Evolutionary conservation across 2,888 invertebrate species (phyloP).

Genomic region (Nephrocerus scutellatus): DNA sequence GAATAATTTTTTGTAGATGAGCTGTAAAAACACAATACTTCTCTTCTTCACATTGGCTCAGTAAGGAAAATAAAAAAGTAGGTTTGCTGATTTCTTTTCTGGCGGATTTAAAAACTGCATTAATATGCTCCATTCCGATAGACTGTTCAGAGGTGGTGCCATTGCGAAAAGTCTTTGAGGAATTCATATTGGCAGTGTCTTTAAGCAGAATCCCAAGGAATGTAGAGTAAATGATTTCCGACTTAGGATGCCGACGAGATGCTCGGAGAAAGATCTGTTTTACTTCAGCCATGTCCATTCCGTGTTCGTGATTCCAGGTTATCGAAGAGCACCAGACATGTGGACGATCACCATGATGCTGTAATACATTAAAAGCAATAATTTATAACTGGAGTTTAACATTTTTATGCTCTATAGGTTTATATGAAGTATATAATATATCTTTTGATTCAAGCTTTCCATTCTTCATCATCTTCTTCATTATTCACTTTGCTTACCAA

Average conservation of each 20-base stretch:
- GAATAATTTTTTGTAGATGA: constrained; percentile 52
- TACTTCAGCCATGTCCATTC: constrained; percentile 60
- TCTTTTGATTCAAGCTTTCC: too few relatives aligned
- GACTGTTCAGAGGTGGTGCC: constrained; percentile 35
- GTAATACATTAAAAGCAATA: too few relatives aligned
- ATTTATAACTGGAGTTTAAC: too few relatives aligned
- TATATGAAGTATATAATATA: too few relatives aligned
- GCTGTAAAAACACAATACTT: constrained; percentile 54
- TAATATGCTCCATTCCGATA: constrained; percentile 51
- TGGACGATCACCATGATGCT: constrained; percentile 67
- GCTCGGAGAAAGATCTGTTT: constrained; percentile 67
- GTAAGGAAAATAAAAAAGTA: constrained; percentile 54
- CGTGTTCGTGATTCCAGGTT: constrained; percentile 36
- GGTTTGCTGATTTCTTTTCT: constrained; percentile 53
- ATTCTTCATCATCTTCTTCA: too few relatives aligned
- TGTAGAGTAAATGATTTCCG: constrained; percentile 63
- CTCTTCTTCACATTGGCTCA: constrained; percentile 49
- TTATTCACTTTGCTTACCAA: constrained; percentile 47
- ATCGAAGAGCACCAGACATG: constrained; percentile 75
- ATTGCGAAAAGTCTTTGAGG: constrained; percentile 46
- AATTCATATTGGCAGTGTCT: constrained; percentile 31
- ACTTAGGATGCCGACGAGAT: constrained; percentile 65
- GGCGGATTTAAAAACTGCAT: constrained; percentile 57
- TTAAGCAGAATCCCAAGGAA: constrained; percentile 51
- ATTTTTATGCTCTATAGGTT: too few relatives aligned